Conservation (phyloP, 1,140 invertebrate species). For the Archegozetes longisetosus region DNA sequence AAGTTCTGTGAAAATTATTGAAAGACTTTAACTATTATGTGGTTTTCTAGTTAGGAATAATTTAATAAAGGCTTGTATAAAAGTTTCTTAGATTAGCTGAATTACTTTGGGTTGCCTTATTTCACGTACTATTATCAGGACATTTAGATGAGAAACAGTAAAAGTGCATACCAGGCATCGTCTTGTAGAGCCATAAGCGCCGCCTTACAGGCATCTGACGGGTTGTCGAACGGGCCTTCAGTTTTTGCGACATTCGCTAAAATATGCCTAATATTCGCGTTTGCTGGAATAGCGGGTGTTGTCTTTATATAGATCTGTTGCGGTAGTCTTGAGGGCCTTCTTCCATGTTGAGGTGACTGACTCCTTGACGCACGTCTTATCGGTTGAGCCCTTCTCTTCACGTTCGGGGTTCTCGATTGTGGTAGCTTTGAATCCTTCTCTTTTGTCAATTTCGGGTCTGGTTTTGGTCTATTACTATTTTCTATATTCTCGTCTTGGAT, state of each 20-base stretch:
- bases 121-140: too few relatives aligned
- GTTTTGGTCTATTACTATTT: not conserved
- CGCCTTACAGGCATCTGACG: conserved; percentile 43
- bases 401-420: too few relatives aligned
- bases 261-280: conserved; percentile 18
- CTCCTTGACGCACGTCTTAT: not conserved
- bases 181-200: conserved; percentile 47
- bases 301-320: conserved; percentile 9
- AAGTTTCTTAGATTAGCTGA: too few relatives aligned
- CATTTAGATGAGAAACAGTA: too few relatives aligned
- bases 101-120: too few relatives aligned
- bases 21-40: not conserved
- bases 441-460: not conserved
- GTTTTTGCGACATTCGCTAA: conserved; percentile 17
- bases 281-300: conserved; percentile 16
- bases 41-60: not conserved
- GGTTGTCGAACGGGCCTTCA: conserved; percentile 37
- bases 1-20: too few relatives aligned
- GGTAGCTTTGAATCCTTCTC: conserved; percentile 10
- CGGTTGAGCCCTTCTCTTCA: too few relatives aligned
- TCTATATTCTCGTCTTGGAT: too few relatives aligned
- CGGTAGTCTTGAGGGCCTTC: not conserved
- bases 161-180: conserved; percentile 58
- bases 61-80: too few relatives aligned
- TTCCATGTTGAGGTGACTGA: not conserved